A percentile compares a stretch with the other conserved stretches of the same genome.
phyloP scores from a whole-genome alignment of 1,140 invertebrate genomes.

The Saccostrea glomerata region DNA sequence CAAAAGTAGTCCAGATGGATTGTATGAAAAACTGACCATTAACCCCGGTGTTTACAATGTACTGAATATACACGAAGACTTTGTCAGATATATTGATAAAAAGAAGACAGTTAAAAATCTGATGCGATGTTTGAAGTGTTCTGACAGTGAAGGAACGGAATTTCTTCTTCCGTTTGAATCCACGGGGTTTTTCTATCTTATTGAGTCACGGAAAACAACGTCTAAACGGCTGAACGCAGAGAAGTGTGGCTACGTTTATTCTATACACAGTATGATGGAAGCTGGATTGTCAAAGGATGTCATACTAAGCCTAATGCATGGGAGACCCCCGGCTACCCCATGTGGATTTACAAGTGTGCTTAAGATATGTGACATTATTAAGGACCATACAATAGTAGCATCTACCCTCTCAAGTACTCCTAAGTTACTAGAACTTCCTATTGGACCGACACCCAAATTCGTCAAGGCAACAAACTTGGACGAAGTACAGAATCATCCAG shows the following conservation, averaged over 20 bases:
- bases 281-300: constrained; percentile 59
- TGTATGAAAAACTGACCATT: constrained; percentile 67
- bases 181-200: constrained; percentile 68
- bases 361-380: constrained; percentile 66
- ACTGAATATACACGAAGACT: constrained; percentile 67
- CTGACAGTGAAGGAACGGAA: constrained; percentile 57
- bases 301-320: constrained; percentile 63
- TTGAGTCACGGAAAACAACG: constrained; percentile 59
- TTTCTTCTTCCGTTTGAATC: constrained; percentile 69
- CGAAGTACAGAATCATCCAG: constrained; percentile 53
- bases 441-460: constrained; percentile 66
- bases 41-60: constrained; percentile 63
- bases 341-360: constrained; percentile 70
- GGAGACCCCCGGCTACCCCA: constrained; percentile 65
- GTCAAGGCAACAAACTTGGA: constrained; percentile 63
- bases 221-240: constrained; percentile 61
- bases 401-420: constrained; percentile 61
- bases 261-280: constrained; percentile 58
- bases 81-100: constrained; percentile 64
- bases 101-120: constrained; percentile 64
- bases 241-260: constrained; percentile 58
- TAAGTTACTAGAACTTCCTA: constrained; percentile 69
- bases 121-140: constrained; percentile 66
- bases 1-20: constrained; percentile 54
- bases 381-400: constrained; percentile 70